Evolutionary conservation across 2,113 vertebrate genomes (phyloP).

Genomic region (Bambusicola thoracicus): DNA sequence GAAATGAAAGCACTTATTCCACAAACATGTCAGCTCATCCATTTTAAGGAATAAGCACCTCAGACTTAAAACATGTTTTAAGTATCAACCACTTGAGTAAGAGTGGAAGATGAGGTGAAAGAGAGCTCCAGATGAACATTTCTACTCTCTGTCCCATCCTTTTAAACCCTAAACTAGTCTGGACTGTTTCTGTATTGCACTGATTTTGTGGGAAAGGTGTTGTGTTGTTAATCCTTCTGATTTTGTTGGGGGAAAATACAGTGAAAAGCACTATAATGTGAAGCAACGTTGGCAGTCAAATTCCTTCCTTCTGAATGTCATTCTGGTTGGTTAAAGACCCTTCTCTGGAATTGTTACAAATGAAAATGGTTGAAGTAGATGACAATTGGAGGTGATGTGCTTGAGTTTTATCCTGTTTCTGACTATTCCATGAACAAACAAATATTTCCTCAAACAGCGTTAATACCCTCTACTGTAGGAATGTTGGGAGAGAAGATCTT

Average conservation of each 20-base stretch:
- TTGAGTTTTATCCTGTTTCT: not conserved
- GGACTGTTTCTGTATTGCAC: not conserved
- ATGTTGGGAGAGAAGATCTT: not conserved
- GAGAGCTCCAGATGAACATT: not conserved
- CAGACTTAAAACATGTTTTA: not conserved
- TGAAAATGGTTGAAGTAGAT: not conserved
- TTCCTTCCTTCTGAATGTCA: not conserved
- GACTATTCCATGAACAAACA: not conserved
- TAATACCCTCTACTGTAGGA: not conserved
- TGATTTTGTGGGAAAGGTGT: not conserved
- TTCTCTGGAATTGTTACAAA: not conserved
- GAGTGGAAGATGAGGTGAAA: not conserved
- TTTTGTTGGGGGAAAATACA: not conserved
- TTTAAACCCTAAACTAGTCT: not conserved
- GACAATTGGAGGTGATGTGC: not conserved
- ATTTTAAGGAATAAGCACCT: not conserved
- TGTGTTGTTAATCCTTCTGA: not conserved
- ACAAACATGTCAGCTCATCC: not conserved
- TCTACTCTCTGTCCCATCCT: not conserved
- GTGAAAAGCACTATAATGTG: not conserved
- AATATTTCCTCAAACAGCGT: not conserved
- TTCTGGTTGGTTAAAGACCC: not conserved
- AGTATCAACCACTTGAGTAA: not conserved
- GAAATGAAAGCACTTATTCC: not conserved
- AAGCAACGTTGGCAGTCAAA: not conserved